These are phyloP conservation scores for Spisula solida DNA, from an alignment of 2,888 invertebrate species.

Conservation along the genomic window DNA sequence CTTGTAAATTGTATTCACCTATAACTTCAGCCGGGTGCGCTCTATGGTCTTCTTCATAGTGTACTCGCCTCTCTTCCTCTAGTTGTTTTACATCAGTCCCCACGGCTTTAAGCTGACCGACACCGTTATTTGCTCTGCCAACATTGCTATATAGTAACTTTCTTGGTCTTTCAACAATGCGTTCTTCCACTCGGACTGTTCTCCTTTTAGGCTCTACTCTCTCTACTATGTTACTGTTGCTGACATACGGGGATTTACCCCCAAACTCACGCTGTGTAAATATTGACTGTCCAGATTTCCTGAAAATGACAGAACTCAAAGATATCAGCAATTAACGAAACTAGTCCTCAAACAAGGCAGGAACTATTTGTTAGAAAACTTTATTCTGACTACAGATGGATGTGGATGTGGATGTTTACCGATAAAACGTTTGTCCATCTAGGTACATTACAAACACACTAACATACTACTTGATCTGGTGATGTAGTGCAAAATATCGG, in stretches of 20 bases:
- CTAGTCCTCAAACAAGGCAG: no score
- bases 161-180: constrained; percentile 43
- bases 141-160: constrained; percentile 52
- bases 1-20: constrained; percentile 51
- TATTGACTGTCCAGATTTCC: constrained; percentile 35
- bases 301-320: neutral
- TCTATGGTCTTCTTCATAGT: constrained; percentile 49
- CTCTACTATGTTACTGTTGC: neutral
- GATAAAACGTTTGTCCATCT: no score
- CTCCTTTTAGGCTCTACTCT: constrained; percentile 11
- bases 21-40: constrained; percentile 38
- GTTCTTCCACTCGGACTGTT: neutral
- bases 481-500: no score
- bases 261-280: constrained; percentile 17
- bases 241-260: constrained; percentile 32
- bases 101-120: neutral
- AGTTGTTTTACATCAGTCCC: neutral
- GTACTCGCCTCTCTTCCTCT: constrained; percentile 41
- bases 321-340: neutral
- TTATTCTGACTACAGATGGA: no score
- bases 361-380: no score
- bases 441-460: no score
- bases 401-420: no score
- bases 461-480: no score
- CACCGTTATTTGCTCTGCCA: constrained; percentile 33